These are phyloP conservation scores for Emberiza fucata DNA, from an alignment of 2,113 vertebrate species.

Conservation along the genomic window DNA sequence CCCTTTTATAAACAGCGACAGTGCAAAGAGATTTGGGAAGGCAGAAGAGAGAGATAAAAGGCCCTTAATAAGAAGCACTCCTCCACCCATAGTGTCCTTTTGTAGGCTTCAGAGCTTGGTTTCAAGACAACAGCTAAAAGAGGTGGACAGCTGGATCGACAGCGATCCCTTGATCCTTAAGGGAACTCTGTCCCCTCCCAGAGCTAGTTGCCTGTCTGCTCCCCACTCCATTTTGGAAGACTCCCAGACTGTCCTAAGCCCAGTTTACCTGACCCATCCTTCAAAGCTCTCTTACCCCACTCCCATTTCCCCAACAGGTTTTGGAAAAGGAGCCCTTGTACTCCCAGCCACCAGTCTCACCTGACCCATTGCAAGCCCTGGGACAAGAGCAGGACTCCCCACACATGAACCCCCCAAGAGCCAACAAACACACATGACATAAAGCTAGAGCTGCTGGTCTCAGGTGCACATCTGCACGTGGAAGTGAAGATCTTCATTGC, in stretches of 20 bases:
- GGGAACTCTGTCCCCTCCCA: neutral
- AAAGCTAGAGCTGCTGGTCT: neutral
- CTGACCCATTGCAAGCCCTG: neutral
- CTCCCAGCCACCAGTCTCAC: neutral
- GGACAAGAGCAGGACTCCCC: neutral
- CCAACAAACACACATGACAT: neutral
- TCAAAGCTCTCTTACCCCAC: neutral
- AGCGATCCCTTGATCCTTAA: neutral
- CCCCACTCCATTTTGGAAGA: neutral
- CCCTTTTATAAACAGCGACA: neutral
- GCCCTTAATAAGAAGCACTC: neutral
- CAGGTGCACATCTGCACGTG: neutral
- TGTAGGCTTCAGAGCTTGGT: neutral
- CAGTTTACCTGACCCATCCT: neutral
- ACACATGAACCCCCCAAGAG: neutral
- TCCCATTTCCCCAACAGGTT: neutral
- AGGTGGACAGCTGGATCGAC: neutral
- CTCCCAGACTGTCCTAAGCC: neutral
- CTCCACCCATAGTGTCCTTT: neutral
- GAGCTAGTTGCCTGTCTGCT: neutral
- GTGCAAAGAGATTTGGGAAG: conserved; percentile 11
- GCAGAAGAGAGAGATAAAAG: conserved; percentile 38
- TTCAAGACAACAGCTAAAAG: neutral
- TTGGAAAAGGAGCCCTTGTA: neutral
- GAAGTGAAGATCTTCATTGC: neutral